Conservation (phyloP, 2,113 vertebrate species). For the Camelus dromedarius region DNA sequence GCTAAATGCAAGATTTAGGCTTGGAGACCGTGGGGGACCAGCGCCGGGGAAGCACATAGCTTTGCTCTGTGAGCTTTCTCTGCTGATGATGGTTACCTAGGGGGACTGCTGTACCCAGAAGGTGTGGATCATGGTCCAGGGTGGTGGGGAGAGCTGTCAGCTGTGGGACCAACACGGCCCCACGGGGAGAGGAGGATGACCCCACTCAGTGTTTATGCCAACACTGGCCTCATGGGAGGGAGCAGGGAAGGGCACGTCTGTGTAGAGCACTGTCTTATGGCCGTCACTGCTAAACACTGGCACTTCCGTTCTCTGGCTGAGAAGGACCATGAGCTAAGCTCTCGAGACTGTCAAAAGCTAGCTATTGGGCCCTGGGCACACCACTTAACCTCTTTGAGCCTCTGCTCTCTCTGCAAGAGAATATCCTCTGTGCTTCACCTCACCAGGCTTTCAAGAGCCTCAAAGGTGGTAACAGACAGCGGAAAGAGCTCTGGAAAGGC, state of each 20-base stretch:
- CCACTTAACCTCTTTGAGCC: background rate
- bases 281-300: fast-evolving
- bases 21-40: background rate
- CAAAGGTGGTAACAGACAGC: background rate
- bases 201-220: too few relatives aligned
- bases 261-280: fast-evolving
- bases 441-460: background rate
- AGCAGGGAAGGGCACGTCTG: background rate
- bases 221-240: fast-evolving
- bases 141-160: background rate
- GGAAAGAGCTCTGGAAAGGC: constrained; percentile 46
- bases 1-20: background rate
- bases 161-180: fast-evolving
- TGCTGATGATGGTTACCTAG: background rate
- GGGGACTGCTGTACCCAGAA: background rate
- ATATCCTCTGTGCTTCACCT: background rate
- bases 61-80: background rate
- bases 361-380: background rate
- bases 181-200: background rate
- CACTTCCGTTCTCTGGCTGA: background rate
- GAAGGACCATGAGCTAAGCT: background rate
- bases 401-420: background rate
- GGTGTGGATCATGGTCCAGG: background rate
- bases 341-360: background rate
- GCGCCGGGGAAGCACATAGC: background rate